Conservation (phyloP, 30 jellyfish, hydroid and myxozoan species). For the Aurelia sp. region DNA sequence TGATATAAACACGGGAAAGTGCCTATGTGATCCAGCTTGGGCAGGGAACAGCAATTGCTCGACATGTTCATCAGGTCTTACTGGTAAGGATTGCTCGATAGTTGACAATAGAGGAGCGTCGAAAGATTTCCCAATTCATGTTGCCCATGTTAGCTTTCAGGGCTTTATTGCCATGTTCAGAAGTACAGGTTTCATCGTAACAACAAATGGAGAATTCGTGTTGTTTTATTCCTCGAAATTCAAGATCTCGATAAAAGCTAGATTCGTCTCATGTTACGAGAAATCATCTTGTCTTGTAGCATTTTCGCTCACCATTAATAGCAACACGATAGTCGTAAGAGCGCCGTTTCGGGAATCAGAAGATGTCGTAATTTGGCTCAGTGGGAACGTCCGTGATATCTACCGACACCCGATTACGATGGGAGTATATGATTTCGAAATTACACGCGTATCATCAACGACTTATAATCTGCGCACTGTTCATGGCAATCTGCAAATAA, state of each 20-base stretch:
- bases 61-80: slow-evolving; percentile 42
- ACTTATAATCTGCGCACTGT: background rate
- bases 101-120: slow-evolving; percentile 1
- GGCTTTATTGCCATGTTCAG: slow-evolving; percentile 56
- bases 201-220: slow-evolving; percentile 31
- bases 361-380: slow-evolving; percentile 43
- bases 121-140: slow-evolving; percentile 1
- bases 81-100: slow-evolving; percentile 49
- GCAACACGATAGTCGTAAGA: slow-evolving; percentile 7
- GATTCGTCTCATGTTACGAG: slow-evolving; percentile 49
- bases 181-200: slow-evolving; percentile 17
- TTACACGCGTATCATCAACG: slow-evolving; percentile 12
- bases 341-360: slow-evolving; percentile 50
- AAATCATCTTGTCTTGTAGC: slow-evolving; percentile 45
- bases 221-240: slow-evolving; percentile 48
- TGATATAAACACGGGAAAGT: slow-evolving; percentile 43
- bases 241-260: slow-evolving; percentile 34
- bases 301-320: slow-evolving; percentile 6
- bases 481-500: slow-evolving; percentile 25
- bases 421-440: slow-evolving; percentile 16
- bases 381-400: slow-evolving; percentile 37
- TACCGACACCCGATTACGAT: slow-evolving; percentile 6
- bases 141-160: slow-evolving; percentile 46
- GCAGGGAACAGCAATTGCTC: slow-evolving; percentile 56
- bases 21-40: slow-evolving; percentile 57